These are phyloP conservation scores for Hyalella azteca DNA, from an alignment of 2,888 invertebrate genomes.

Conservation along the genomic window DNA sequence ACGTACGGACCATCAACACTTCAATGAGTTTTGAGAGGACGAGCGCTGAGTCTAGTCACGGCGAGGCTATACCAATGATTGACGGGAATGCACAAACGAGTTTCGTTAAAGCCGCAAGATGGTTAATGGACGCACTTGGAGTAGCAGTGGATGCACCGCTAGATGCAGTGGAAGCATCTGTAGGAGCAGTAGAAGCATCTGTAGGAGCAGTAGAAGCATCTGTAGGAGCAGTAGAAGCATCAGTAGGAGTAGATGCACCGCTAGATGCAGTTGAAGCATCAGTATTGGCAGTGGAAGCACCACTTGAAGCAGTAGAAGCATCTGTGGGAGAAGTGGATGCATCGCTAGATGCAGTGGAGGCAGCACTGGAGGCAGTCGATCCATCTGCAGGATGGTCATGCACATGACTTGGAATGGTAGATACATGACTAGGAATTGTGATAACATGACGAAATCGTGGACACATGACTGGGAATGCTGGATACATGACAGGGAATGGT, in stretches of 20 bases:
- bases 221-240: slow-evolving; percentile 26
- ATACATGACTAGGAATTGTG: slow-evolving; percentile 29
- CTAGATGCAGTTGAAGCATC: background rate
- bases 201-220: slow-evolving; percentile 22
- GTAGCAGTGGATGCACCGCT: slow-evolving; percentile 14
- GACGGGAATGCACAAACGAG: no score
- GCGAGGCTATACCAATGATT: no score
- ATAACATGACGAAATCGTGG: no score
- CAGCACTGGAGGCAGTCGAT: no score
- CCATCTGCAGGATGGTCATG: background rate
- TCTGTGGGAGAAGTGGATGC: slow-evolving; percentile 14
- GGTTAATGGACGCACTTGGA: background rate
- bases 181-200: background rate
- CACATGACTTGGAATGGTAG: background rate
- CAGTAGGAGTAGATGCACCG: background rate
- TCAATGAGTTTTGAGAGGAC: no score
- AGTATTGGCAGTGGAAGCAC: background rate
- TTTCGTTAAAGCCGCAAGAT: no score
- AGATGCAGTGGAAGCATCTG: slow-evolving; percentile 7
- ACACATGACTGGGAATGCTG: no score
- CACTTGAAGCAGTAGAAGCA: no score
- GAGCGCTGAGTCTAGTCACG: no score
- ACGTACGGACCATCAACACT: no score
- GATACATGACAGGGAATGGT: no score
- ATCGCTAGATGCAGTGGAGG: slow-evolving; percentile 29